A percentile compares a stretch with the other conserved stretches of the same genome.
Evolutionary conservation across 2,888 invertebrate genomes (phyloP).

Genomic region (Fragum fragum): DNA sequence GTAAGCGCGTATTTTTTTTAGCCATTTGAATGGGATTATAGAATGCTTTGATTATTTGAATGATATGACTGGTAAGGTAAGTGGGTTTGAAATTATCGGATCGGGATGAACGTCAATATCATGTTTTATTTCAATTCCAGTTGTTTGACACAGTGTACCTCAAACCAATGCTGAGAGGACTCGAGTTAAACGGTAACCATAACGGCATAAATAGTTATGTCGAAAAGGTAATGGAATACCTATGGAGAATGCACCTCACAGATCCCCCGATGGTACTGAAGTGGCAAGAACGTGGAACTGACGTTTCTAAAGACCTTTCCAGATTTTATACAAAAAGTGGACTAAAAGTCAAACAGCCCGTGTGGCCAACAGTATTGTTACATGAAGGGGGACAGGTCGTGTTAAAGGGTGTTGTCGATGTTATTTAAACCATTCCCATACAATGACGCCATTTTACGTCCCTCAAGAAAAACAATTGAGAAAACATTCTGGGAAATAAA

Average conservation of each 20-base stretch:
- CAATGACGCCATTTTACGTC: too few relatives aligned
- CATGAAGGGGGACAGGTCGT: background rate
- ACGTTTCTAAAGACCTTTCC: background rate
- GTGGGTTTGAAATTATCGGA: background rate
- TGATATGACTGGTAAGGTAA: background rate
- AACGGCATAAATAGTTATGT: slow-evolving; percentile 1
- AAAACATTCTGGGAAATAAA: too few relatives aligned
- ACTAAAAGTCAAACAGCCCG: background rate
- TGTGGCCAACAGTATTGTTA: slow-evolving; percentile 10
- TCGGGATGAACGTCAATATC: background rate
- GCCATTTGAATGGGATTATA: too few relatives aligned
- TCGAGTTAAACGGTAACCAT: background rate
- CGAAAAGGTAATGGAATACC: background rate
- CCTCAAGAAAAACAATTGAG: too few relatives aligned
- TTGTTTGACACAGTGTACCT: background rate
- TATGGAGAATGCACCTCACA: slow-evolving; percentile 4
- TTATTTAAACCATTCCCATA: too few relatives aligned
- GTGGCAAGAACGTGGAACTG: background rate
- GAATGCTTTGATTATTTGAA: background rate
- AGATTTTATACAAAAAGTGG: slow-evolving; percentile 8
- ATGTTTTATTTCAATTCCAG: background rate
- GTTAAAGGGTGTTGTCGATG: background rate
- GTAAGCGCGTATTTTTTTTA: too few relatives aligned
- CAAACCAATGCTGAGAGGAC: background rate
- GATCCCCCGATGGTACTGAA: slow-evolving; percentile 13